Base-by-base conservation (phyloP, 1,140 invertebrate species). In the Papilio glaucus region DNA sequence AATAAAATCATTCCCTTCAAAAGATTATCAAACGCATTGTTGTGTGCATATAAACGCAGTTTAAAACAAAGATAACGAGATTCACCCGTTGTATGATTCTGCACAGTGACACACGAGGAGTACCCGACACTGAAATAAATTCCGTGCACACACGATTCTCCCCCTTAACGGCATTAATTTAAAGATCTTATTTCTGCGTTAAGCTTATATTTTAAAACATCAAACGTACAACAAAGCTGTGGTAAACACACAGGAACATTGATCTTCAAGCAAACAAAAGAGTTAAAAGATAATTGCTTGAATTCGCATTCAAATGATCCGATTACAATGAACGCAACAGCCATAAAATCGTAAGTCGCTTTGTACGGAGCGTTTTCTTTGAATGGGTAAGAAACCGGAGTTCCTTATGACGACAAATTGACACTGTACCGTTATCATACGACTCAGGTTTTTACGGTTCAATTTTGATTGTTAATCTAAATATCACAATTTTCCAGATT, bases 391-490 rank as follows among this genome's bases (percentile, higher is more conserved):
- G 39, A 45, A 41, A 68, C 63, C 12, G 18, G 38, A 41, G 21
- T 24, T 41, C 38, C 13, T 67, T 4, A 49, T 10, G 45, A 8
- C 45, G 49, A 21, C 15, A 49, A 57, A 57, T 57, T 18, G 49
- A 57, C 21, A 38, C 37, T 12, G 15, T n/a, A 68, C 63, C 38
- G 63, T 42, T 68, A 68, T 68, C 63, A 45, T 45, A 10, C 45
- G 39, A 68, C 63, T 45, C 45, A 68, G 41, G 39, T 57, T 24
- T 24, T 57, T 26, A 57, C 21, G 21, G 49, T 57, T 57, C 49
- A 24, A 12, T 9, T 24, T 45, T 33, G 29, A 33, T 57, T 57
- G 10, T 57, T 12, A 57, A 57, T 49, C 18, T 24, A 57, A 57
- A 57, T 9, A 49, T 49, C 18, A 13, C 21, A 49, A 21, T 21